Evolutionary conservation across 2,113 vertebrate genomes (phyloP), one percentile per base, ranked within the genome.

Genomic region (Spheniscus mendiculus): DNA sequence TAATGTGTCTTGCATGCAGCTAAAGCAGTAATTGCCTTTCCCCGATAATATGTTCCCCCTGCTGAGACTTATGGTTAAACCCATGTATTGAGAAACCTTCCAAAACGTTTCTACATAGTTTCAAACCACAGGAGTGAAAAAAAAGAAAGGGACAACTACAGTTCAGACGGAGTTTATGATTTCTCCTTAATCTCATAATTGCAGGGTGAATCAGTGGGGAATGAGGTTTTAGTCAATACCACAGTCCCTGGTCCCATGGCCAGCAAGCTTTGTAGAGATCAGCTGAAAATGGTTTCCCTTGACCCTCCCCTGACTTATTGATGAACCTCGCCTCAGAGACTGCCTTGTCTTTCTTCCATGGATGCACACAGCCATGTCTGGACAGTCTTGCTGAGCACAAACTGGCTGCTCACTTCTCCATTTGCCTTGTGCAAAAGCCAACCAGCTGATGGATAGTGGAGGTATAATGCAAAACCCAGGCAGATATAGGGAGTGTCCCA

Each of bases 71-170:
- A 74, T 12, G 72, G 36, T 44, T 61, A 42, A 91, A 71, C 34
- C 61, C 80, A 29, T 29, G 56, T 49, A 56, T 76, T 94, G 95
- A 92, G 95, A 96, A 96, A 95, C 79, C 88, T 96, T 93, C 76
- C 50, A 21, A 87, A 92, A 81, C 0, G 6, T 87, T 92, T 89
- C 79, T 50, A 87, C 79, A 83, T n/a, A 47, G 4, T 45, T 91
- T 84, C 81, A 96, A 96, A 89, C 89, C 96, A 87, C 92, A 79
- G 72, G 12, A 86, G 62, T 21, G 44, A 14, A 38, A 62, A 27
- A 40, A 27, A 52, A 52, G 10, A 56, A 89, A 83, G 32, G 74
- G 83, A 82, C 25, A 85, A 18, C 15, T 52, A 21, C 49, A 72
- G 93, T 85, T 94, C 87, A 89, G 83, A 59, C 29, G 92, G 78